Conservation (phyloP, 2,888 invertebrate genomes). For the Nemurella pictetii region DNA sequence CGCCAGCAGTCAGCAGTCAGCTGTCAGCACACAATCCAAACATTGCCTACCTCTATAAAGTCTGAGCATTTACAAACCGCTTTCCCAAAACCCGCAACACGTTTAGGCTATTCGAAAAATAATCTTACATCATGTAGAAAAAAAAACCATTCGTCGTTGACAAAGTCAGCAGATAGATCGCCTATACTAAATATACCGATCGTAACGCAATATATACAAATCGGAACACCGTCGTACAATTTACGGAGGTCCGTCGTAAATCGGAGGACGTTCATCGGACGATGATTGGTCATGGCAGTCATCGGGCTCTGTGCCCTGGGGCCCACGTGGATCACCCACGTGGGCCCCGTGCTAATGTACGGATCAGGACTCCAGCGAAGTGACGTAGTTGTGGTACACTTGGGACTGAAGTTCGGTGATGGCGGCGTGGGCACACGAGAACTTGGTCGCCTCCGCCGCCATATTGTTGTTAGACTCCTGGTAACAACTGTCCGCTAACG, state of each 20-base stretch:
- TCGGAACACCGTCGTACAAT: background rate
- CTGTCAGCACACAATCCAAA: background rate
- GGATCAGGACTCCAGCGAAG: slow-evolving; percentile 59
- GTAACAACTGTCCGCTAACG: slow-evolving; percentile 25
- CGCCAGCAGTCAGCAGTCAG: background rate
- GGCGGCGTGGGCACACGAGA: slow-evolving; percentile 65
- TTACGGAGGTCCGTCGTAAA: background rate
- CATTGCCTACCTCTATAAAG: background rate
- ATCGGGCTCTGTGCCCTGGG: background rate
- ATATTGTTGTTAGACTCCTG: slow-evolving; percentile 25
- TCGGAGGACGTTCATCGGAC: background rate
- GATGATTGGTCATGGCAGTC: background rate
- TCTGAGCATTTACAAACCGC: background rate
- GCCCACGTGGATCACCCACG: background rate
- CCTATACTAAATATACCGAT: too few species aligned
- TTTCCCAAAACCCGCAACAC: background rate
- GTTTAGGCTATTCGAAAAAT: background rate
- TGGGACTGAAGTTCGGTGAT: slow-evolving; percentile 64
- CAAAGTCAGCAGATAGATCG: too few species aligned
- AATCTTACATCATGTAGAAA: background rate
- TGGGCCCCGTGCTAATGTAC: slow-evolving; percentile 5
- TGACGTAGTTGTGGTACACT: slow-evolving; percentile 62
- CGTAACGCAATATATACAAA: too few species aligned
- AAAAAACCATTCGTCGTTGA: too few species aligned
- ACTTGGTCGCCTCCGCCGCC: slow-evolving; percentile 39